Base-by-base conservation (phyloP, 2,113 vertebrate species). In the Phyllopteryx taeniolatus region DNA sequence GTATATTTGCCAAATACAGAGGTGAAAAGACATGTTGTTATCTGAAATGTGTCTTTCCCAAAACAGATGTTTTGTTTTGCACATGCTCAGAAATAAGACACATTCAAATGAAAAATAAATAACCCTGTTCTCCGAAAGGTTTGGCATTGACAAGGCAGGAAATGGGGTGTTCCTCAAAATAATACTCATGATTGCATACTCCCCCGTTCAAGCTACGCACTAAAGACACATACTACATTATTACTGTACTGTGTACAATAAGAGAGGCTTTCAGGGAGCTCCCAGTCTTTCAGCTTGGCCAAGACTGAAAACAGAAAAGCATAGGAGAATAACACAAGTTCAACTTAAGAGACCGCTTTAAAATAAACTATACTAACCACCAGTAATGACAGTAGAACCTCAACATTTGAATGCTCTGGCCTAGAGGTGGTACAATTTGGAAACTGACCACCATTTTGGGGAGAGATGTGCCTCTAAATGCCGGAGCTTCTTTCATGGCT, bases 91-190 rank as follows among this genome's bases (percentile, higher is more conserved):
- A 64, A 64, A 20, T 22, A 19, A 8, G 20, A 64, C 17, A 64
- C 9, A 43, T 44, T 64, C 2, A n/a, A 42, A n/a, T n/a, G 10
- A 51, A 4, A 51, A 61, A 67, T 31, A 15, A 27, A 57, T 12
- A 60, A 20, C 14, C 20, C 13, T 65, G 56, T 54, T 15, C 57
- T 13, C 76, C 12, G 13, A 61, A 53, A 74, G 42, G 43, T 15
- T n/a, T 67, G 73, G 60, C 61, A 53, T 60, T 39, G 13, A 42
- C 35, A 46, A 10, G 35, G 35, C 73, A 83, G 82, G 76, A 84
- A 73, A 72, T 79, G 64, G 63, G 51, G 49, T 49, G 73, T 56
- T 76, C 76, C 75, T 75, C 33, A 56, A 79, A 82, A 74, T 75
- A 81, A 73, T 74, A 75, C 33, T 17, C 73, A 72, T 27, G 67